Base-by-base conservation (phyloP, 2,113 vertebrate genomes). In the Conger conger region DNA sequence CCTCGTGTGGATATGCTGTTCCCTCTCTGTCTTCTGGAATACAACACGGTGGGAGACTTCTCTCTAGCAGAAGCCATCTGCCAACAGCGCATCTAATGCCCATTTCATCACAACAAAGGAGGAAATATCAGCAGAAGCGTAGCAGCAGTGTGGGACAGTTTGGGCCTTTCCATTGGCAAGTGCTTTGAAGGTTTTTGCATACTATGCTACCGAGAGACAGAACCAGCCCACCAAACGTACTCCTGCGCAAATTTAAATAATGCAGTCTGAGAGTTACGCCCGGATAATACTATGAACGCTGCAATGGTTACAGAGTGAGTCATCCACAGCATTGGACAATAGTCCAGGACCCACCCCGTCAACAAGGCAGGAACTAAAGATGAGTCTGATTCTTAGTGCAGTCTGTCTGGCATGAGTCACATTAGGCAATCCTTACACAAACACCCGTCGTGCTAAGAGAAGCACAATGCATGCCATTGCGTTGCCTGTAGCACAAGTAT, bases 361-460 rank as follows among this genome's bases (percentile, higher is more conserved):
- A 73, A 30, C 20, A 3, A 30, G 68, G n/a, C 68, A n/a, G 68
- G 7, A 73, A 73, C n/a, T 73, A 30, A 33, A 8, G 68, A 33
- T 73, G 68, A 33, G 68, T 33, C n/a, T 73, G 68, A n/a, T 27
- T 73, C 27, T 11, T 13, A 33, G 68, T 33, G 68, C 4, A 73
- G n/a, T 73, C n/a, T 73, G n/a, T 73, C 68, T 73, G 68, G 33
- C n/a, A 73, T 73, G 68, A 73, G n/a, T 73, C 68, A 73, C 68
- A 33, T 33, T 30, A 30, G 68, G n/a, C 68, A 13, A 73, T 73
- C 68, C 68, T 30, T n/a, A 73, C n/a, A 73, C 68, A 73, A 73
- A 73, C 68, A 73, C n/a, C 9, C 68, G 33, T 33, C n/a, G 15
- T 11, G 11, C 68, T 33, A 73, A 27, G 68, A 33, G n/a, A 11